Evolutionary conservation across 2,888 invertebrate species (phyloP).

Genomic region (Nesidiocoris tenuis): DNA sequence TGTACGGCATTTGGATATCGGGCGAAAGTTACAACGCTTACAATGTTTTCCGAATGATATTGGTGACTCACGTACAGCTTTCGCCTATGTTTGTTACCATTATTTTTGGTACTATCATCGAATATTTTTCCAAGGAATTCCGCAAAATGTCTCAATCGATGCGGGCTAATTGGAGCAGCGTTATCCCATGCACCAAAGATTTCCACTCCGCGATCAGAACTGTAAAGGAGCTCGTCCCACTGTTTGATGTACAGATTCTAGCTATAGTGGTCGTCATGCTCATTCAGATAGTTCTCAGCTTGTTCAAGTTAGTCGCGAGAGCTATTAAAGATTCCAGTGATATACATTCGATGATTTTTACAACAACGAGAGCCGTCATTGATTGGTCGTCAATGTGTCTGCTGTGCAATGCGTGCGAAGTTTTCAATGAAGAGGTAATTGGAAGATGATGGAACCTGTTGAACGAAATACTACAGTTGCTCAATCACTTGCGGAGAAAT

Average conservation of each 20-base stretch:
- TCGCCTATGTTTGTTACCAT: neutral
- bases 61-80: neutral
- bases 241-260: neutral
- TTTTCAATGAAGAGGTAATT: constrained; percentile 3
- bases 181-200: neutral
- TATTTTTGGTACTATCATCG: neutral
- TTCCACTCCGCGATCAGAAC: neutral
- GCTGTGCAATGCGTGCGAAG: neutral
- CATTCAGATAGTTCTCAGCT: neutral
- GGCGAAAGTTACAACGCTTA: too few relatives aligned
- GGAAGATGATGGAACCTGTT: neutral
- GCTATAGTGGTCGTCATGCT: neutral
- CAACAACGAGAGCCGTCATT: neutral
- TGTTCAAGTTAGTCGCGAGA: neutral
- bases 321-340: neutral
- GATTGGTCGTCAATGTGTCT: neutral
- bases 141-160: neutral
- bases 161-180: neutral
- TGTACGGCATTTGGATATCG: neutral
- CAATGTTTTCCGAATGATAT: neutral
- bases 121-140: neutral
- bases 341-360: neutral
- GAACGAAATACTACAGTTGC: neutral
- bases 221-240: neutral
- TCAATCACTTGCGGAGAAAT: too few relatives aligned